phyloP scores from a whole-genome alignment of 1,140 invertebrate genomes.

The Drosophila murphyi region DNA sequence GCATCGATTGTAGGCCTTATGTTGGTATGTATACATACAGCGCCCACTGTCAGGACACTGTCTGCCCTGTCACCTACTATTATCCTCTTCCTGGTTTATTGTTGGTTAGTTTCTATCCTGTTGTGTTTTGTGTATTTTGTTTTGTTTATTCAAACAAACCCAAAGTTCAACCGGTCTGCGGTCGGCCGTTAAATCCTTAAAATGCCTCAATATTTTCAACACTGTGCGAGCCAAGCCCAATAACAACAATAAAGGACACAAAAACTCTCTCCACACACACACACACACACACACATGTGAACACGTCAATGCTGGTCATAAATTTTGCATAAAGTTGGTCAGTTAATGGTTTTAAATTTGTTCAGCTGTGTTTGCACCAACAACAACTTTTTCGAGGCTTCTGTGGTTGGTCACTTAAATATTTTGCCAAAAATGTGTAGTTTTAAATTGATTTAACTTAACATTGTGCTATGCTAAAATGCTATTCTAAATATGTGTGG shows the following conservation, averaged over 20 bases:
- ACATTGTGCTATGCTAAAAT: neutral
- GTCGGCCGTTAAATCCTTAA: slow-evolving; percentile 54
- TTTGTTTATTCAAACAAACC: slow-evolving; percentile 54
- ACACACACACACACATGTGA: neutral
- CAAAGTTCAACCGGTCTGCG: slow-evolving; percentile 26
- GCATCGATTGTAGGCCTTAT: slow-evolving; percentile 25
- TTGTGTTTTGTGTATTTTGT: slow-evolving; percentile 29
- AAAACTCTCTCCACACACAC: slow-evolving; percentile 1
- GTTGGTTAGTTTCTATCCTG: slow-evolving; percentile 40
- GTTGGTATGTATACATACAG: slow-evolving; percentile 24
- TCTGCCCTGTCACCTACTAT: neutral
- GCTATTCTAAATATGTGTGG: neutral
- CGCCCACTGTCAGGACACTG: neutral
- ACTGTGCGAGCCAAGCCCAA: slow-evolving; percentile 23
- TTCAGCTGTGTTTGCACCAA: slow-evolving; percentile 28
- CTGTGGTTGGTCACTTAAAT: slow-evolving; percentile 37
- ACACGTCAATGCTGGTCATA: slow-evolving; percentile 46
- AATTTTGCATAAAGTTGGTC: slow-evolving; percentile 51
- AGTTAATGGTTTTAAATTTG: slow-evolving; percentile 56
- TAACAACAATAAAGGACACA: slow-evolving; percentile 36
- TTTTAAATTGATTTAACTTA: slow-evolving; percentile 28
- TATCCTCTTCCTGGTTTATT: slow-evolving; percentile 30
- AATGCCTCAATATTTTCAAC: slow-evolving; percentile 52
- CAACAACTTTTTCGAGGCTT: slow-evolving; percentile 30
- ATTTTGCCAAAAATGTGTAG: slow-evolving; percentile 34